A percentile compares a stretch with the other conserved stretches of the same genome.
Evolutionary conservation across 2,113 vertebrate species (phyloP).

Genomic region (Dipodomys ordii): DNA sequence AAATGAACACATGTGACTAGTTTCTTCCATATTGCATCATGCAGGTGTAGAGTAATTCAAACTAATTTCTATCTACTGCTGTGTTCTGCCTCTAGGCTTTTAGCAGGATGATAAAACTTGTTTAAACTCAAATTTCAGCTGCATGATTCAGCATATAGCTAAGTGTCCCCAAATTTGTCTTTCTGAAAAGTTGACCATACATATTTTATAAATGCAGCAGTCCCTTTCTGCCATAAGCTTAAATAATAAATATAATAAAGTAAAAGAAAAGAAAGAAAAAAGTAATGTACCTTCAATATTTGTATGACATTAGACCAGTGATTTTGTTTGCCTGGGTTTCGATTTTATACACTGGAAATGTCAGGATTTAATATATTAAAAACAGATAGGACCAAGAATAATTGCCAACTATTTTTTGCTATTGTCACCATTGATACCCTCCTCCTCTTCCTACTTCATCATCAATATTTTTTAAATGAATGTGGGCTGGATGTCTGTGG

Average conservation of each 20-base stretch:
- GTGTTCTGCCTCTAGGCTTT: neutral
- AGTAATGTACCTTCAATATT: neutral
- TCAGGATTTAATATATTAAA: neutral
- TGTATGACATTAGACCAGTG: neutral
- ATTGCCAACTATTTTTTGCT: neutral
- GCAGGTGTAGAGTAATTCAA: neutral
- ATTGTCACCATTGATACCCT: neutral
- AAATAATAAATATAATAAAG: conserved; percentile 9
- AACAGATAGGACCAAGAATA: neutral
- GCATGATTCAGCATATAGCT: neutral
- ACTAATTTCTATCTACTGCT: neutral
- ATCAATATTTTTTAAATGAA: neutral
- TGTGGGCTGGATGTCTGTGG: neutral
- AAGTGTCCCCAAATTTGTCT: neutral
- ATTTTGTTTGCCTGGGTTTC: neutral
- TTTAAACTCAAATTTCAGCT: neutral
- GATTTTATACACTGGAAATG: neutral
- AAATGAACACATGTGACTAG: neutral
- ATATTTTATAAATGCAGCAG: conserved; percentile 7
- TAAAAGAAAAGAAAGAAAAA: too few relatives aligned
- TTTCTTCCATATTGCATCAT: neutral
- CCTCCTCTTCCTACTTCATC: neutral
- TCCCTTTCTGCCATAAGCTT: neutral
- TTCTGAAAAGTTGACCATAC: neutral
- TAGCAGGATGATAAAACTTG: neutral